Conservation (phyloP, 2,113 vertebrate genomes). For the Myiagra hebetior region DNA sequence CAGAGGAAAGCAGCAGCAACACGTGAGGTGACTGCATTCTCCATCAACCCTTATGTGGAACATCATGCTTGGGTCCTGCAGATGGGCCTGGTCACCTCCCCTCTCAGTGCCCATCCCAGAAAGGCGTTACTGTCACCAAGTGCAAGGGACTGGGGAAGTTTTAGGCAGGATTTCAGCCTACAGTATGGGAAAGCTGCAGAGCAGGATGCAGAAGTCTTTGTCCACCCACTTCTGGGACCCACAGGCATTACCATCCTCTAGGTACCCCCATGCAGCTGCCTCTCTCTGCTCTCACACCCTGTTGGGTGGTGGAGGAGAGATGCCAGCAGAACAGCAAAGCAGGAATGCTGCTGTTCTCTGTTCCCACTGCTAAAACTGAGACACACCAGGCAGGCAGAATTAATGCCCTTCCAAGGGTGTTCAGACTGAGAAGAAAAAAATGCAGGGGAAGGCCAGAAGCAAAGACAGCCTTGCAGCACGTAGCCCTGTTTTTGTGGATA, state of each 20-base stretch:
- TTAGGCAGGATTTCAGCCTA: neutral
- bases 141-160: neutral
- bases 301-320: neutral
- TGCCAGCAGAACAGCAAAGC: neutral
- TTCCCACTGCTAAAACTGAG: neutral
- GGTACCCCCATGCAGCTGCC: neutral
- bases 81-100: neutral
- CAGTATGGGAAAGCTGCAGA: neutral
- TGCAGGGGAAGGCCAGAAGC: neutral
- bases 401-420: neutral
- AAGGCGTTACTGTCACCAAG: neutral
- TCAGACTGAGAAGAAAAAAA: neutral
- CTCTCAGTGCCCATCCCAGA: neutral
- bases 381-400: neutral
- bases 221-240: rapidly evolving
- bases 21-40: neutral
- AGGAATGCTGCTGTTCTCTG: neutral
- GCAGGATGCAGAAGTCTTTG: neutral
- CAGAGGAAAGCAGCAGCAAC: neutral
- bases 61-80: neutral
- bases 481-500: neutral
- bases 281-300: neutral
- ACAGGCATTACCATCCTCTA: neutral
- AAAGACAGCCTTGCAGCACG: neutral
- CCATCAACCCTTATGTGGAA: neutral